Percentiles rank a stretch among this genome's conserved stretches.
Conservation (phyloP, 1,140 invertebrate species). For the Meloidogyne chitwoodi region DNA sequence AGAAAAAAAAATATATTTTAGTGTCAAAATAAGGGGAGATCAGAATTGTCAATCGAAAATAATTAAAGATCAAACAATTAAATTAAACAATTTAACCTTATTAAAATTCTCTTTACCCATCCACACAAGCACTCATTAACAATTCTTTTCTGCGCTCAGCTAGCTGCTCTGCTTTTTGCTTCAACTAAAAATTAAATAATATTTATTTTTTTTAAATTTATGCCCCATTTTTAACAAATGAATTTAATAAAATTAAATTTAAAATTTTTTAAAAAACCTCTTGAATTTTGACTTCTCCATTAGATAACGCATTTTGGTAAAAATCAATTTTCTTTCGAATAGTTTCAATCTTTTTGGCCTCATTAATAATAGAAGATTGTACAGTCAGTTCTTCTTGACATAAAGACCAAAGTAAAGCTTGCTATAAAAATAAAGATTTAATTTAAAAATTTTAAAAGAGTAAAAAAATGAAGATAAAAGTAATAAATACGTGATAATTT, state of each 20-base stretch:
- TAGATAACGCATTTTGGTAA: not conserved
- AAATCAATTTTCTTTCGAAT: constrained; percentile 6
- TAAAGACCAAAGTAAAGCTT: constrained; percentile 8
- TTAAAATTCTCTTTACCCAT: too few relatives aligned
- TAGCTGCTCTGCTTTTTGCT: not conserved
- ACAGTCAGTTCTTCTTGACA: constrained; percentile 16
- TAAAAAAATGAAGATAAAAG: too few relatives aligned
- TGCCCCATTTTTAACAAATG: too few relatives aligned
- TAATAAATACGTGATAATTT: too few relatives aligned
- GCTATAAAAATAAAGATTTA: not conserved
- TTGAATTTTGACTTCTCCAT: not conserved
- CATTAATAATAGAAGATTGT: not conserved
- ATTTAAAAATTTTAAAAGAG: too few relatives aligned
- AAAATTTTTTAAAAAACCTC: not conserved
- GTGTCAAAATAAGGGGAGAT: not conserved
- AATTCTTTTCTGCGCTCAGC: not conserved
- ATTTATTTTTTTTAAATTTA: too few relatives aligned
- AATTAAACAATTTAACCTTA: not conserved
- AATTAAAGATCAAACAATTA: not conserved
- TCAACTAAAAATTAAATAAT: not conserved
- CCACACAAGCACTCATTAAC: not conserved
- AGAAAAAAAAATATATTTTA: not conserved
- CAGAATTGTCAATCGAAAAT: not conserved
- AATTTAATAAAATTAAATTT: not conserved
- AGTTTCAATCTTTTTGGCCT: not conserved